Evolutionary conservation across 2,888 invertebrate species (phyloP).

Genomic region (Gryllus longicercus): DNA sequence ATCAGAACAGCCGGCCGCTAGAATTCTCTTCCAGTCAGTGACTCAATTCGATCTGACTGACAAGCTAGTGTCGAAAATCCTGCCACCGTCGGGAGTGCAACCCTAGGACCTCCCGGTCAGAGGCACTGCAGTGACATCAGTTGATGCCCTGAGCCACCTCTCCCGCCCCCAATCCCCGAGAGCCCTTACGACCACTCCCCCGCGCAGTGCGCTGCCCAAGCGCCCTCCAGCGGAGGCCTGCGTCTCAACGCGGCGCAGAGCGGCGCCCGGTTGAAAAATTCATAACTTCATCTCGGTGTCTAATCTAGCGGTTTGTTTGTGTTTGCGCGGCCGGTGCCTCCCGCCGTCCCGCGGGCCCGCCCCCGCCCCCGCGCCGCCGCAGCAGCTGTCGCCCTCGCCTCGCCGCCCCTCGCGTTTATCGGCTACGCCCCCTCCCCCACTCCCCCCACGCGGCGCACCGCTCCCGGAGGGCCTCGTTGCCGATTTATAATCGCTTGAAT

Average conservation of each 20-base stretch:
- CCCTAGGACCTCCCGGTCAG: too few species aligned
- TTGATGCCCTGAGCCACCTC: too few species aligned
- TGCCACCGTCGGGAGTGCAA: too few species aligned
- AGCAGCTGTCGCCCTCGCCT: neutral
- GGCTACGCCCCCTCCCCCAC: neutral
- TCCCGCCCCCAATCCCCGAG: too few species aligned
- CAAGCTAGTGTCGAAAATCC: too few species aligned
- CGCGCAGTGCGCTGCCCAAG: neutral
- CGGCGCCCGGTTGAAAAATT: constrained; percentile 28
- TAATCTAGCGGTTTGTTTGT: constrained; percentile 8
- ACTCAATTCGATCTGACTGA: too few species aligned
- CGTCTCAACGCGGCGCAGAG: neutral
- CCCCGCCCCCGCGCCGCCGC: neutral
- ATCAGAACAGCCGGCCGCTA: too few species aligned
- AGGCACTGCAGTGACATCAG: too few species aligned
- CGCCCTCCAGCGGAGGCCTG: neutral
- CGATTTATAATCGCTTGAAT: neutral
- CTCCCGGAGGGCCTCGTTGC: neutral
- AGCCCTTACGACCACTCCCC: neutral
- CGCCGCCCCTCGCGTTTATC: neutral
- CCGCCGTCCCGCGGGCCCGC: neutral
- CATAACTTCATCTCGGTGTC: constrained; percentile 32
- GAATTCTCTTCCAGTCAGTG: too few species aligned
- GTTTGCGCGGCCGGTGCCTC: neutral
- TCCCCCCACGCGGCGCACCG: neutral